These are phyloP conservation scores for Fratercula arctica DNA, from an alignment of 2,797 vertebrate species.

Conservation along the genomic window DNA sequence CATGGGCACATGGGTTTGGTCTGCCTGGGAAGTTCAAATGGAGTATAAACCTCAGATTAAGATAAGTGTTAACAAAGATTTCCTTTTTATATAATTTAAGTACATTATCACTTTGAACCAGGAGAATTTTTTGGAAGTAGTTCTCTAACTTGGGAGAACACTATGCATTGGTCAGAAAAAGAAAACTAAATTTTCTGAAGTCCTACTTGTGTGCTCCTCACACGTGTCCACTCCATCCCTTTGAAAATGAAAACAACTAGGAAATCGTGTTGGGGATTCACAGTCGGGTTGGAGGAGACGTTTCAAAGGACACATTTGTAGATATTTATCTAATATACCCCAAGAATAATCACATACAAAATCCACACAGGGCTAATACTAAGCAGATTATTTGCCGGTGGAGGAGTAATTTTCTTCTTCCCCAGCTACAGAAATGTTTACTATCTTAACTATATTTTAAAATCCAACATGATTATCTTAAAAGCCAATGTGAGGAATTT, in stretches of 20 bases:
- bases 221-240: not conserved
- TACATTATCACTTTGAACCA: not conserved
- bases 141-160: not conserved
- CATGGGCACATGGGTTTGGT: not conserved
- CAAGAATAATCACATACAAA: slow-evolving; percentile 66
- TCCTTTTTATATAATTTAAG: not conserved
- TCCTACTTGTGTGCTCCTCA: not conserved
- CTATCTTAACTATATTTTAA: slow-evolving; percentile 33
- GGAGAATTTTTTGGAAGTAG: not conserved
- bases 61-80: not conserved
- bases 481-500: slow-evolving; percentile 43
- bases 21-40: not conserved
- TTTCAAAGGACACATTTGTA: slow-evolving; percentile 61
- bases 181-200: not conserved
- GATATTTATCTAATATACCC: slow-evolving; percentile 69
- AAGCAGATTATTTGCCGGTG: slow-evolving; percentile 47
- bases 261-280: slow-evolving; percentile 66
- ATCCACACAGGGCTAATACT: slow-evolving; percentile 55
- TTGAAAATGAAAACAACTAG: slow-evolving; percentile 16
- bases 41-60: not conserved
- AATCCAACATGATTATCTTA: slow-evolving; percentile 40
- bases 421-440: slow-evolving; percentile 40
- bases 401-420: slow-evolving; percentile 58
- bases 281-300: slow-evolving; percentile 54
- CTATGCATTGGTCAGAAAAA: not conserved